A percentile compares a stretch with the other conserved stretches of the same genome.
Conservation (phyloP, 2,797 vertebrate genomes). For the Anguilla marmorata region DNA sequence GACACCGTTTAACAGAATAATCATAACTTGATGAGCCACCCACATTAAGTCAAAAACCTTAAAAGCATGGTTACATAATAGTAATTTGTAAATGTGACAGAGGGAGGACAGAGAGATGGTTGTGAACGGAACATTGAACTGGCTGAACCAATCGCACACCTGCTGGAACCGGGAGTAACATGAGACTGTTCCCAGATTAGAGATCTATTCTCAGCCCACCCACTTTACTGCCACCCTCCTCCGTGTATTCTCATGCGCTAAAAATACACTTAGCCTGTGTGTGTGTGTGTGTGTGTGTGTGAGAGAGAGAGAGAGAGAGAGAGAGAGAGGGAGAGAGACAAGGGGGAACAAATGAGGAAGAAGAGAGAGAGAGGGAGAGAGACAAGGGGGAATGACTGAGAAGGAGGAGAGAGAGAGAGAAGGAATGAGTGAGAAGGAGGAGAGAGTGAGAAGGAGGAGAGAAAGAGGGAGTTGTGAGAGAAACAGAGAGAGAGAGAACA, state of each 20-base stretch:
- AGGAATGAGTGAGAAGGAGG: too few relatives aligned
- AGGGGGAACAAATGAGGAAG: too few relatives aligned
- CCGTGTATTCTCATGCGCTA: not conserved
- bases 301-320: not conserved
- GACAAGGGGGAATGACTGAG: not conserved
- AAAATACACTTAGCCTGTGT: too few relatives aligned
- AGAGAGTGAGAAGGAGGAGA: not conserved
- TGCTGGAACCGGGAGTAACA: not conserved
- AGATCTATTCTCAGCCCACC: conserved; percentile 14
- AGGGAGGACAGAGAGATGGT: not conserved
- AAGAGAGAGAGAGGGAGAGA: too few relatives aligned
- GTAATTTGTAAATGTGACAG: not conserved
- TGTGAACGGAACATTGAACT: not conserved
- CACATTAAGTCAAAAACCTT: not conserved
- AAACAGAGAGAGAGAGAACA: too few relatives aligned
- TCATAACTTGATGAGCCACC: not conserved
- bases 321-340: too few relatives aligned
- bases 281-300: too few relatives aligned
- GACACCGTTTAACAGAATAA: not conserved
- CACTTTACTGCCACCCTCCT: conserved; percentile 19
- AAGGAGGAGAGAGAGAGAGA: not conserved
- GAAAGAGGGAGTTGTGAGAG: too few relatives aligned
- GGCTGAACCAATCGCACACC: not conserved
- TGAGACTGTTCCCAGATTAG: conserved; percentile 25
- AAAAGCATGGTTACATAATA: not conserved